These are phyloP conservation scores for Oxyruncus cristatus DNA, from an alignment of 2,113 vertebrate genomes.

Conservation along the genomic window DNA sequence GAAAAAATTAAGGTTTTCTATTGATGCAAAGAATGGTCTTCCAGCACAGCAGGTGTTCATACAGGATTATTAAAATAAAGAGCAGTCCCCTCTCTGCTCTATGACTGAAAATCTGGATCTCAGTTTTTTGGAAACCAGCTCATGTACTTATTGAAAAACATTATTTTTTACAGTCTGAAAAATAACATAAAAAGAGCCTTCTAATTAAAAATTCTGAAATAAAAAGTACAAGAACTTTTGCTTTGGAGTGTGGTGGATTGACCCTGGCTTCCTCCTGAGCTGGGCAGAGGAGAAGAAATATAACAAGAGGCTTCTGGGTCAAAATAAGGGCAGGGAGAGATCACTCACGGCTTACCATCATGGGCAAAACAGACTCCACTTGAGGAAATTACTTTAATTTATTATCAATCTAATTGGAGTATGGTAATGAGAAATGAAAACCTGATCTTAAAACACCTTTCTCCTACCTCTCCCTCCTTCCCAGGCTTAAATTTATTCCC, in stretches of 20 bases:
- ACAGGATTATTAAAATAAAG: not conserved
- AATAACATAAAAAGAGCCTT: not conserved
- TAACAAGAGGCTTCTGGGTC: fast-evolving
- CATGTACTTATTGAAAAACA: not conserved
- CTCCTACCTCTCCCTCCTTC: not conserved
- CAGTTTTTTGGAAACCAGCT: not conserved
- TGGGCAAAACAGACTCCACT: not conserved
- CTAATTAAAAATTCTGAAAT: not conserved
- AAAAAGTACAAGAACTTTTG: not conserved
- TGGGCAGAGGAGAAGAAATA: not conserved
- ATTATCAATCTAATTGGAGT: not conserved
- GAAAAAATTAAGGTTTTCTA: not conserved
- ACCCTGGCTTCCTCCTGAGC: not conserved
- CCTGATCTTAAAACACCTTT: not conserved
- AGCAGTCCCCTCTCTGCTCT: not conserved
- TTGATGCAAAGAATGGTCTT: not conserved
- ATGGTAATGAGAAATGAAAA: not conserved
- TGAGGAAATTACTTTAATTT: not conserved
- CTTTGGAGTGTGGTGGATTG: not conserved
- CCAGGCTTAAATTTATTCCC: not conserved
- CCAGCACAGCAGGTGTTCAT: not conserved
- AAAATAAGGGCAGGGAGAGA: not conserved
- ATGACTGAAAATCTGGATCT: not conserved
- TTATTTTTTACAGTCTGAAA: not conserved
- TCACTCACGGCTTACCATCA: not conserved